phyloP scores from a whole-genome alignment of 1,140 invertebrate genomes.

The Contarinia nasturtii region DNA sequence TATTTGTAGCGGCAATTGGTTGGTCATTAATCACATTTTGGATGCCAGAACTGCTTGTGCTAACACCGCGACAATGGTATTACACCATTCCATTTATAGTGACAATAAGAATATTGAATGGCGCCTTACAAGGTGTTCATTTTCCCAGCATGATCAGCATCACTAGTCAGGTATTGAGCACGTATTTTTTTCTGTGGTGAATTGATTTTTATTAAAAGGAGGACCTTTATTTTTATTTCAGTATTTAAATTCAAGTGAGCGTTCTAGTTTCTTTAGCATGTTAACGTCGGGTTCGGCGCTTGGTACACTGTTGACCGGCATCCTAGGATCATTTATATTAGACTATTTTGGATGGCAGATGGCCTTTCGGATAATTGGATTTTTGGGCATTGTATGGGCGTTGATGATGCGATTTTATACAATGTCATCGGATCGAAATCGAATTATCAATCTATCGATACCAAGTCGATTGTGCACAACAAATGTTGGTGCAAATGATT shows the following conservation, averaged over 20 bases:
- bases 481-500: constrained; percentile 5
- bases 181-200: too few species aligned
- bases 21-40: constrained; percentile 48
- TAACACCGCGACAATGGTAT: constrained; percentile 28
- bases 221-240: constrained; percentile 5
- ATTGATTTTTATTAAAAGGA: background rate
- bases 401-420: constrained; percentile 20
- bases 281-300: constrained; percentile 41
- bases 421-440: constrained; percentile 18
- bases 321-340: constrained; percentile 44
- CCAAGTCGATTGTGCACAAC: constrained; percentile 13
- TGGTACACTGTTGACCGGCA: constrained; percentile 46
- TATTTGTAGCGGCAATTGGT: constrained; percentile 38
- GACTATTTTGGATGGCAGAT: constrained; percentile 45
- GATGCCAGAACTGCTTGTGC: constrained; percentile 42
- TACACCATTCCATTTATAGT: constrained; percentile 38
- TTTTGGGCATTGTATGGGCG: constrained; percentile 13
- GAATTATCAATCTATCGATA: constrained; percentile 20
- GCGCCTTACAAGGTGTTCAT: constrained; percentile 47
- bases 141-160: constrained; percentile 55
- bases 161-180: constrained; percentile 30
- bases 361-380: constrained; percentile 46
- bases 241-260: constrained; percentile 37
- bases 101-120: constrained; percentile 38
- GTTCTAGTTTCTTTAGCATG: constrained; percentile 49